Percentiles rank a stretch among this genome's conserved stretches.
phyloP scores from a whole-genome alignment of 2,113 vertebrate species.

The Pogonocichla stellata region DNA sequence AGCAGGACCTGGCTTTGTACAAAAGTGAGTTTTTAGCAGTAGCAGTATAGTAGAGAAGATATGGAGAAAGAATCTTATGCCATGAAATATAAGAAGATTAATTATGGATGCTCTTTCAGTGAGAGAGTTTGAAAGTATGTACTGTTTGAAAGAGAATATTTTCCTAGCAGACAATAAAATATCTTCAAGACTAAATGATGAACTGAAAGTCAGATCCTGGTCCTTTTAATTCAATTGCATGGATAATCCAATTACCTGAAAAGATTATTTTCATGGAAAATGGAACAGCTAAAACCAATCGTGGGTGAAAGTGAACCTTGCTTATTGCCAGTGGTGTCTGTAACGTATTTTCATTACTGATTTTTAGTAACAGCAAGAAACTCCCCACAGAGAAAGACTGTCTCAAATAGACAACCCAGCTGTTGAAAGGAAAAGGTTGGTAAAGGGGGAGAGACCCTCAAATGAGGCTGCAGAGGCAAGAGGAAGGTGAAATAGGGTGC shows the following conservation, averaged over 20 bases:
- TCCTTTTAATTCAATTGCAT: neutral
- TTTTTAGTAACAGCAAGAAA: neutral
- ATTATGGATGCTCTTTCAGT: neutral
- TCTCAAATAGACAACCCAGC: neutral
- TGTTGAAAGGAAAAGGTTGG: neutral
- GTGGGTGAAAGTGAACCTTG: neutral
- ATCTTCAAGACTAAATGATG: neutral
- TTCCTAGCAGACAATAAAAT: neutral
- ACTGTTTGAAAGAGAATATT: neutral
- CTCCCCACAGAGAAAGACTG: neutral
- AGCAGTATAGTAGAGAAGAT: neutral
- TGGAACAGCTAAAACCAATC: neutral
- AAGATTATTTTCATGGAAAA: neutral
- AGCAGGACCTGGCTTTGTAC: neutral
- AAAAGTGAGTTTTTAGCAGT: neutral
- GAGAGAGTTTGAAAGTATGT: neutral
- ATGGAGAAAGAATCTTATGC: neutral
- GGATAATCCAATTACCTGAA: neutral
- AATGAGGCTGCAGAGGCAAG: rapidly evolving
- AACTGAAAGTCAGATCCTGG: neutral
- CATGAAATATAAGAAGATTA: neutral
- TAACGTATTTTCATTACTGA: neutral
- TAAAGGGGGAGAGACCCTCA: neutral
- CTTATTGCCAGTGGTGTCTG: neutral
- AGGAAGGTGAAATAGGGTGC: neutral